These are phyloP conservation scores for Zenarchopterus dispar DNA, from an alignment of 2,797 vertebrate genomes.

Conservation along the genomic window DNA sequence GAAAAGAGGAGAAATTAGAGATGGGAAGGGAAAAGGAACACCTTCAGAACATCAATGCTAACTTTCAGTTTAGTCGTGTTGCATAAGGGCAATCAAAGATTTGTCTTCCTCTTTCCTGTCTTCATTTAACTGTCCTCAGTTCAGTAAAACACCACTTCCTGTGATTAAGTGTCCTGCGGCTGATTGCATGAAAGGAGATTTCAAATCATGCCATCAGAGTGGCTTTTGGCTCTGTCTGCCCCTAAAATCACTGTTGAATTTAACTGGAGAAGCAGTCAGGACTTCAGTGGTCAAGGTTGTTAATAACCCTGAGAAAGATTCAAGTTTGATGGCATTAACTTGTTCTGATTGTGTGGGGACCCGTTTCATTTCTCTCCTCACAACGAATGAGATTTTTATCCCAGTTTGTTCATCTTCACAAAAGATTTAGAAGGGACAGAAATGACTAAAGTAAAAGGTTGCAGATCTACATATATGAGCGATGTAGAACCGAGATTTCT, in stretches of 20 bases:
- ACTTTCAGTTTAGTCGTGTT: not conserved
- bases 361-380: too few species aligned
- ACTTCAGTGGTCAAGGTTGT: not conserved
- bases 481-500: too few species aligned
- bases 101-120: constrained; percentile 22
- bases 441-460: too few species aligned
- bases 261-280: not conserved
- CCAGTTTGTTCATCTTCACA: too few species aligned
- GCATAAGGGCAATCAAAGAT: constrained; percentile 9
- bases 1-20: not conserved
- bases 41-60: not conserved
- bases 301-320: not conserved
- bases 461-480: too few species aligned
- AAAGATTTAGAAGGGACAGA: too few species aligned
- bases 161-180: constrained; percentile 69
- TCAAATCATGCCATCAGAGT: constrained; percentile 31
- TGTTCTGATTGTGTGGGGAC: not conserved
- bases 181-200: constrained; percentile 42
- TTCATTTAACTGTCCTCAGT: constrained; percentile 55
- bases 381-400: too few species aligned
- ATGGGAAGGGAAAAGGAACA: not conserved
- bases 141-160: constrained; percentile 62
- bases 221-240: constrained; percentile 4
- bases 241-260: constrained; percentile 4
- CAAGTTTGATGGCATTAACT: too few species aligned